phyloP scores from a whole-genome alignment of 2,888 invertebrate genomes.

The Auanema sp. region DNA sequence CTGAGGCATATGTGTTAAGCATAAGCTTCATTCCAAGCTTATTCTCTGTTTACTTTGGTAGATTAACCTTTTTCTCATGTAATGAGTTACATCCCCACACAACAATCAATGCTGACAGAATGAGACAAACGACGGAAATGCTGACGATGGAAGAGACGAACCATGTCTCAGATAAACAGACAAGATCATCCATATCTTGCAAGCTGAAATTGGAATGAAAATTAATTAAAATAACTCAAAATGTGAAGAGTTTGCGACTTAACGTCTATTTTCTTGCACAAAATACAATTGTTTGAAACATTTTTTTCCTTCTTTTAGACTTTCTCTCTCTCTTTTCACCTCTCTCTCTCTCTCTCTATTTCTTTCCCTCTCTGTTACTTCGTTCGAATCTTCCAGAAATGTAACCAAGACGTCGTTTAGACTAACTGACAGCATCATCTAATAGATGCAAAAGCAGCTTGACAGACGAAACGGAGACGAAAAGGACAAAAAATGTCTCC shows the following conservation, averaged over 20 bases:
- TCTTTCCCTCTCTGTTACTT: too few relatives aligned
- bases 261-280: too few relatives aligned
- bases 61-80: slow-evolving; percentile 3
- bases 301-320: too few relatives aligned
- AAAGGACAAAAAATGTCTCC: too few relatives aligned
- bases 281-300: too few relatives aligned
- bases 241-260: too few relatives aligned
- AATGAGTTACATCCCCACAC: slow-evolving; percentile 59
- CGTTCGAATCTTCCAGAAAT: too few relatives aligned
- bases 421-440: not conserved
- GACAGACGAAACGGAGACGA: not conserved
- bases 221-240: not conserved
- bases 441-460: slow-evolving; percentile 1
- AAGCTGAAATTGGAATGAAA: slow-evolving; percentile 10
- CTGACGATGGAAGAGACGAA: slow-evolving; percentile 63
- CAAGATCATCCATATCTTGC: slow-evolving; percentile 26
- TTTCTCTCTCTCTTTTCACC: too few relatives aligned
- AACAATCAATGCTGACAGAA: slow-evolving; percentile 62
- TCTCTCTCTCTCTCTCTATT: too few relatives aligned
- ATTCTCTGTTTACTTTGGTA: not conserved
- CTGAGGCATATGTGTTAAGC: too few relatives aligned
- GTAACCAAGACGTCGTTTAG: too few relatives aligned
- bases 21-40: too few relatives aligned
- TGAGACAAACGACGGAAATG: slow-evolving; percentile 60
- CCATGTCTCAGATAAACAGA: slow-evolving; percentile 62